Base-by-base conservation (phyloP, 2,888 invertebrate genomes). In the Pyrrhia umbra region DNA sequence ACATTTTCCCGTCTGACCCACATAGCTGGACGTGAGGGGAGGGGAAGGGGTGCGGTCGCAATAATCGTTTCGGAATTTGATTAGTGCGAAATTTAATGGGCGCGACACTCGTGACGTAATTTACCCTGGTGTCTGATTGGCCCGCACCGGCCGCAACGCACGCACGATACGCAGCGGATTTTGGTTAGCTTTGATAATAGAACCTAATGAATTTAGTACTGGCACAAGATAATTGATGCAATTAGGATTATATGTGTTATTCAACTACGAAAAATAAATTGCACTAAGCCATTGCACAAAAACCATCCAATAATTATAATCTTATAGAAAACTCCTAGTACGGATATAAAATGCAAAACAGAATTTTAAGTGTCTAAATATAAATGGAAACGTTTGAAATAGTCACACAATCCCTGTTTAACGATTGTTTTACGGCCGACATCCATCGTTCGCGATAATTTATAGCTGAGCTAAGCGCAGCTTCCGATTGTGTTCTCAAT, bases 401-500 rank as follows among this genome's bases (percentile, higher is more conserved):
- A 68, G 81, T 77, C 79, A 83, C 83, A 85, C 87, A 89, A 90
- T 90, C 88, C 86, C 68, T 73, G 74, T 89, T 91, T 91, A 89
- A 91, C 89, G 90, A 89, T 89, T 86, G 85, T 90, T 92, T 89
- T 89, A 92, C 86, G 82, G 81, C 82, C 80, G 77, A 71, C 83
- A 81, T 83, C 84, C 87, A 85, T 83, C 88, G 85, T 75, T 76
- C 68, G 75, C 68, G 71, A 82, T 90, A 93, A 92, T 92, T 92
- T 92, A 92, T 90, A 84, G 80, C 88, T 61, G 61, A 82, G 83
- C 88, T 90, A 87, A 84, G 84, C 63, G 25, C 67, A 77, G 86
- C 89, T 88, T 86, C 88, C 86, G 87, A 85, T 85, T 80, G 80
- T 79, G 65, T 81, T 71, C 76, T 74, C 47, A 64, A 68, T 51